Conservation (phyloP, 2,797 vertebrate genomes). For the Atherinosoma microstoma region DNA sequence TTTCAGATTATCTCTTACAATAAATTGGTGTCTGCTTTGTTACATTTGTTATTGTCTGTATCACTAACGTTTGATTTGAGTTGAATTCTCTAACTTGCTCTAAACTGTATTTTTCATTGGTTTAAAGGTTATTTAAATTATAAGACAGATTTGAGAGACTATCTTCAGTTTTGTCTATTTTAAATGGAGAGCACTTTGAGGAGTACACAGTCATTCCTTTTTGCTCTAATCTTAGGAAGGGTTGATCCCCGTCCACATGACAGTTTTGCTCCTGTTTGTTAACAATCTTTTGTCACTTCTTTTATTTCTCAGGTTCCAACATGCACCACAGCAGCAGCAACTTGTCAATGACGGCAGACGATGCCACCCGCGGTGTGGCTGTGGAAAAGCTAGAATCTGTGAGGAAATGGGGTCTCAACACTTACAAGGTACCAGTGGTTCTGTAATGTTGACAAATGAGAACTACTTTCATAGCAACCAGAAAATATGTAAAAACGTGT, state of each 20-base stretch:
- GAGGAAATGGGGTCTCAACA: slow-evolving; percentile 97
- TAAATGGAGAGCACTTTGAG: slow-evolving; percentile 1
- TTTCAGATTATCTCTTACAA: not conserved
- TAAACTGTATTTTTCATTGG: slow-evolving; percentile 11
- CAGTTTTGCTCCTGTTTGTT: not conserved
- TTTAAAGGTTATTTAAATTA: slow-evolving; percentile 7
- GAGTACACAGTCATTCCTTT: not conserved
- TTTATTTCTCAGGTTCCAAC: slow-evolving; percentile 82
- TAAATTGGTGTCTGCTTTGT: not conserved
- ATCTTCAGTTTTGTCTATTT: not conserved
- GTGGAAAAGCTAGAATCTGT: slow-evolving; percentile 94
- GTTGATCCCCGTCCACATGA: not conserved
- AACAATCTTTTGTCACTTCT: not conserved
- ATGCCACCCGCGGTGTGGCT: slow-evolving; percentile 88
- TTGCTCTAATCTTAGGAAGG: slow-evolving; percentile 12
- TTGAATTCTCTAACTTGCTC: slow-evolving; percentile 16
- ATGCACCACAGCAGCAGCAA: slow-evolving; percentile 87
- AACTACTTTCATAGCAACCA: not conserved
- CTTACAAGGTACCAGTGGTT: slow-evolving; percentile 89
- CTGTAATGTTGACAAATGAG: not conserved
- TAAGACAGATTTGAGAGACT: slow-evolving; percentile 8
- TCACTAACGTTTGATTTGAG: slow-evolving; percentile 12
- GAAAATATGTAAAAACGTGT: not conserved
- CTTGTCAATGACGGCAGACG: slow-evolving; percentile 82
- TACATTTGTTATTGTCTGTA: slow-evolving; percentile 3